phyloP scores from a whole-genome alignment of 1,140 invertebrate species.

The Drosophila nigrodunni region DNA sequence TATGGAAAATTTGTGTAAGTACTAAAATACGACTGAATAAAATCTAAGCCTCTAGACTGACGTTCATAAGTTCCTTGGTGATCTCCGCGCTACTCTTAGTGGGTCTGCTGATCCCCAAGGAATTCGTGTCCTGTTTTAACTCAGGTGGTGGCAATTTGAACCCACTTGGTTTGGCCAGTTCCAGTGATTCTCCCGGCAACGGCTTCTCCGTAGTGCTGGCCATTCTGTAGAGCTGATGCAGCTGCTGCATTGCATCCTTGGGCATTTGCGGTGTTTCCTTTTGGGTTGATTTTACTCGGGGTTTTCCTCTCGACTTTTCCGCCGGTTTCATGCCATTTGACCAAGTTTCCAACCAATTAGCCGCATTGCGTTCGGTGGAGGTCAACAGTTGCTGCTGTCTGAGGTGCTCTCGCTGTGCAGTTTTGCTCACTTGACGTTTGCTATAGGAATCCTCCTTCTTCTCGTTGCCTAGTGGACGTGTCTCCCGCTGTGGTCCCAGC shows the following conservation, averaged over 20 bases:
- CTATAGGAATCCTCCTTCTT: slow-evolving; percentile 70
- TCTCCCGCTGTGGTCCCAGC: slow-evolving; percentile 90
- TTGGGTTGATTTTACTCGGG: background rate
- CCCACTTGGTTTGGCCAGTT: slow-evolving; percentile 50
- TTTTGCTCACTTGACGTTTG: slow-evolving; percentile 75
- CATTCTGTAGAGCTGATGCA: slow-evolving; percentile 80
- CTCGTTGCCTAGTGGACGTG: slow-evolving; percentile 86
- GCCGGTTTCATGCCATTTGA: slow-evolving; percentile 74
- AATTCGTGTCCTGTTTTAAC: slow-evolving; percentile 57
- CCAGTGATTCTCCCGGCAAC: slow-evolving; percentile 18
- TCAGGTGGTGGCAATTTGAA: slow-evolving; percentile 69
- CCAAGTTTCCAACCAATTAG: slow-evolving; percentile 76
- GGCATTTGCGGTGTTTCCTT: slow-evolving; percentile 25
- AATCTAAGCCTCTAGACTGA: slow-evolving; percentile 70
- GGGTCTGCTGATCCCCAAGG: slow-evolving; percentile 35
- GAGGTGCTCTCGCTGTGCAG: slow-evolving; percentile 53
- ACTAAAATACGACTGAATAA: slow-evolving; percentile 13
- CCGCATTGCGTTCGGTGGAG: slow-evolving; percentile 66
- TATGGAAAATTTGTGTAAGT: background rate
- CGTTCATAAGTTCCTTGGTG: slow-evolving; percentile 79
- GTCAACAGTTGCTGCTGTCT: slow-evolving; percentile 58
- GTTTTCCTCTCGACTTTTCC: slow-evolving; percentile 27
- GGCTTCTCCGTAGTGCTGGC: slow-evolving; percentile 43
- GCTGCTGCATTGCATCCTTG: slow-evolving; percentile 62
- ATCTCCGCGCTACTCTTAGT: slow-evolving; percentile 61